Conservation (phyloP, 2,797 vertebrate species). For the Gymnothorax reevesii region DNA sequence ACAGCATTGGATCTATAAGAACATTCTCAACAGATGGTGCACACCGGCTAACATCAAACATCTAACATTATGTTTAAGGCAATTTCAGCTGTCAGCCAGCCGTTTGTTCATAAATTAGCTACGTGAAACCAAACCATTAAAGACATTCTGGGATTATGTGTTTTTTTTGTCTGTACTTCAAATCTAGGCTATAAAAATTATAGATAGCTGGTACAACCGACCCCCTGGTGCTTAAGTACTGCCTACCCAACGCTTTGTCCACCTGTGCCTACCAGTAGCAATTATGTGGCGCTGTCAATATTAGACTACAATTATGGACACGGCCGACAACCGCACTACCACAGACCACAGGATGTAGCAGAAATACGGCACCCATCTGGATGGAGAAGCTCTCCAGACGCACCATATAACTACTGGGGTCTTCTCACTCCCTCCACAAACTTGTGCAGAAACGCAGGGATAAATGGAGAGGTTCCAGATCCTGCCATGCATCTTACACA, state of each 20-base stretch:
- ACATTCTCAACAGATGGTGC: background rate
- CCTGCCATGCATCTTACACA: background rate
- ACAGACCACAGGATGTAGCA: constrained; percentile 4
- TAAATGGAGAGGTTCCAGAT: background rate
- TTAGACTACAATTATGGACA: constrained; percentile 15
- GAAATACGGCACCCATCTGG: constrained; percentile 11
- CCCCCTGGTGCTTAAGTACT: constrained; percentile 4
- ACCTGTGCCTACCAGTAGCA: constrained; percentile 22
- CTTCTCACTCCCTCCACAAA: background rate
- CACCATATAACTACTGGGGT: constrained; percentile 11
- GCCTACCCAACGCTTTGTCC: background rate
- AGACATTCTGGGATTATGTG: background rate
- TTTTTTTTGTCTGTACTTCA: constrained; percentile 5
- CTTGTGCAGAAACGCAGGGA: background rate
- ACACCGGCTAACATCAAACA: background rate
- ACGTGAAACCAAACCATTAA: background rate
- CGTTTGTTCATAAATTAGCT: background rate
- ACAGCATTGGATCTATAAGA: background rate
- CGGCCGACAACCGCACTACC: constrained; percentile 10
- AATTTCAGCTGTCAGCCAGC: background rate
- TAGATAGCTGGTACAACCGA: background rate
- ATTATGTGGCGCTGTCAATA: constrained; percentile 15
- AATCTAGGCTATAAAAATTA: background rate
- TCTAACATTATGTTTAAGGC: background rate
- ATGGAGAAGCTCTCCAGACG: background rate